Evolutionary conservation across 1,140 invertebrate genomes (phyloP), one percentile per base, ranked within the genome.

Genomic region (Nilaparvata lugens): DNA sequence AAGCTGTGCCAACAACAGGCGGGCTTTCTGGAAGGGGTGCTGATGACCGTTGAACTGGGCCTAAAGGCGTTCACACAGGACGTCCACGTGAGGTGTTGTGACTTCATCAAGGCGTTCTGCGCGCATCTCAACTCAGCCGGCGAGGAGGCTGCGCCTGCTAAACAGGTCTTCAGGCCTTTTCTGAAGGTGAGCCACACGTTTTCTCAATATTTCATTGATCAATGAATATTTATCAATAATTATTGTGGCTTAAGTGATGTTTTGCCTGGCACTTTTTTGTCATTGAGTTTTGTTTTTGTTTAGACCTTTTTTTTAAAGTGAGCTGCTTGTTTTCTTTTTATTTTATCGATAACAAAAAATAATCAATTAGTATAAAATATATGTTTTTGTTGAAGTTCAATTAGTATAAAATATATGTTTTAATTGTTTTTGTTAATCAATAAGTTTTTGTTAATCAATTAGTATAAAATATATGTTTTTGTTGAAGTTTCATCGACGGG

Each of bases 1-100:
- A 86, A 81, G 72, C 70, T 82, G 16, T 72, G 71, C 28, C 59
- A 64, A 1, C 72, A 89, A 52, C 76, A 80, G 9, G 69, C 77
- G 9, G 76, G 82, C 58, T 71, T 88, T 21, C 71, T 87, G 48
- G 76, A 79, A 58, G 75, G 75, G 62, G 69, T 89, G 24, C 74
- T 89, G 64, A 73, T 72, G 13, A 86, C 85, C 0, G 73, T 90
- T 23, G 79, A 89, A 68, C 66, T 87, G 19, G 88, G 87, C 24
- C 72, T 90, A 24, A 81, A 78, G 23, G 78, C 82, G 18, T 86
- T 84, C 70, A 81, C 81, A 16, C 68, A 80, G n/a, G 83, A 88
- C 60, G 74, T 86, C 18, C 79, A 79, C 19, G 74, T 75, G 18
- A 68, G 83, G 18, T 86, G 83, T 66, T 82, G 86, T 66, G 84